phyloP scores from a whole-genome alignment of 2,113 vertebrate genomes.

The Sphaerodactylus townsendi region DNA sequence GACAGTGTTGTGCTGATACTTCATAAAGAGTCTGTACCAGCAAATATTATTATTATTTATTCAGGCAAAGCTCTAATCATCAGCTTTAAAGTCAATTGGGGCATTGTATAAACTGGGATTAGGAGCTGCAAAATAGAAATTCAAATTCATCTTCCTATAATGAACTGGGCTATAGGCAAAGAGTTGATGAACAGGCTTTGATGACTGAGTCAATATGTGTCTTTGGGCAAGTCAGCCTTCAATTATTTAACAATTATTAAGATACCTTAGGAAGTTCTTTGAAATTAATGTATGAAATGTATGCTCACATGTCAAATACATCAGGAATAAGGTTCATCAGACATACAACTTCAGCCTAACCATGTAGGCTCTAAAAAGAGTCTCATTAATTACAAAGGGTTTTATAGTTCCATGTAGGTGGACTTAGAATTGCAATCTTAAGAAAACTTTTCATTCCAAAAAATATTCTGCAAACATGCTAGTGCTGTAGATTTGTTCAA shows the following conservation, averaged over 20 bases:
- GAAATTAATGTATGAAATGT: background rate
- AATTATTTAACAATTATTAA: constrained; percentile 16
- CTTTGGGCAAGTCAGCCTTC: constrained; percentile 4
- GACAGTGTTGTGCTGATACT: background rate
- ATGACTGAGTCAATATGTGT: constrained; percentile 11
- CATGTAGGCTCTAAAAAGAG: background rate
- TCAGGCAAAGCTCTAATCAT: background rate
- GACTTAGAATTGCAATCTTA: background rate
- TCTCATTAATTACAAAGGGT: background rate
- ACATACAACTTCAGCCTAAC: background rate
- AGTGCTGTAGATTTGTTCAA: background rate
- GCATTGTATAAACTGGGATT: background rate
- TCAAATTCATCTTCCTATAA: background rate
- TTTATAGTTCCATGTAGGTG: background rate
- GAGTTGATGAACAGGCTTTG: background rate
- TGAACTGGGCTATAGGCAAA: background rate
- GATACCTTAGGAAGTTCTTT: background rate
- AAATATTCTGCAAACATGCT: background rate
- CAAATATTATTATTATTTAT: background rate
- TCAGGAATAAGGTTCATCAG: background rate
- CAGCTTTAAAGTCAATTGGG: background rate
- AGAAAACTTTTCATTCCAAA: background rate
- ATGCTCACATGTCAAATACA: background rate
- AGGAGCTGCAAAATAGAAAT: background rate
- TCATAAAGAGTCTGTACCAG: background rate